Evolutionary conservation across 2,113 vertebrate genomes (phyloP).

Genomic region (Strigops habroptila): DNA sequence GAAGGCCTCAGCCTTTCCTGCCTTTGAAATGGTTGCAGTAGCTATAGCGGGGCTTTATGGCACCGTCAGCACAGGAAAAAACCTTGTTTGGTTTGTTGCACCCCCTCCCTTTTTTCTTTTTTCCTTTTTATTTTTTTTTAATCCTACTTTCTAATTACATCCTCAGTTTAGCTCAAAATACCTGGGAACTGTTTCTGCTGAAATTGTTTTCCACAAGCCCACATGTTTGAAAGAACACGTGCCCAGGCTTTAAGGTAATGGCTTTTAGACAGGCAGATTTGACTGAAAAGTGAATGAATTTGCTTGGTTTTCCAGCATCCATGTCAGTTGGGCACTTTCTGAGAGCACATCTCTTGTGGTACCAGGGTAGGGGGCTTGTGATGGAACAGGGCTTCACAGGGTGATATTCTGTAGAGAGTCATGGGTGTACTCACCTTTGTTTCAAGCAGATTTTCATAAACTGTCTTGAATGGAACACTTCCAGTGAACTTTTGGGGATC

Average conservation of each 20-base stretch:
- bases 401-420: not conserved
- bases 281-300: not conserved
- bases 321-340: accelerated
- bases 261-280: not conserved
- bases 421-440: not conserved
- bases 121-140: accelerated
- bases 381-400: not conserved
- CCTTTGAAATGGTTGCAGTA: conserved; percentile 63
- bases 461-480: not conserved
- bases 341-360: accelerated
- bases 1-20: conserved; percentile 69
- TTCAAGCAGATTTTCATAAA: not conserved
- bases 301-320: accelerated
- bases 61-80: conserved; percentile 55
- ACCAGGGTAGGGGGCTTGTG: accelerated
- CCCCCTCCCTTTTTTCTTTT: not conserved
- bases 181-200: not conserved
- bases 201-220: not conserved
- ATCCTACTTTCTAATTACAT: not conserved
- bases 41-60: conserved; percentile 24
- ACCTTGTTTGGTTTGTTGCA: conserved; percentile 37
- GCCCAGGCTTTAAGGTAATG: not conserved
- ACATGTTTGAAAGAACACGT: not conserved
- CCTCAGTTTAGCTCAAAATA: not conserved
- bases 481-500: not conserved